These are phyloP conservation scores for Mycetomoellerius zeteki DNA, from an alignment of 1,140 invertebrate species.

Conservation along the genomic window DNA sequence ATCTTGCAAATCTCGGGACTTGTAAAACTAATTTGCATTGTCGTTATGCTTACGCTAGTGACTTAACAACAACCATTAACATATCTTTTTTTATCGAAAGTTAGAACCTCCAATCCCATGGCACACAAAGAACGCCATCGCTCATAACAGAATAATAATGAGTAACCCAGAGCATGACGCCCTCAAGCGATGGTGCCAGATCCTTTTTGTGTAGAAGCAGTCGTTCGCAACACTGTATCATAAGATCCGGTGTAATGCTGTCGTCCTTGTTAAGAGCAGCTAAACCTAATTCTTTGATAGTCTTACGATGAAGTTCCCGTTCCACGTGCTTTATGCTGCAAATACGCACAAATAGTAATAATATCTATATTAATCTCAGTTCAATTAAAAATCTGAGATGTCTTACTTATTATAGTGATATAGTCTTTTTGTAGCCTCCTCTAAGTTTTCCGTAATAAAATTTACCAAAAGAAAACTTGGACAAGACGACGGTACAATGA, in stretches of 20 bases:
- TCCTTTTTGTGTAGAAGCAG: constrained; percentile 88
- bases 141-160: constrained; percentile 97
- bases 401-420: constrained; percentile 92
- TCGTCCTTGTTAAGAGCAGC: constrained; percentile 94
- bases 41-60: not conserved
- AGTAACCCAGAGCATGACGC: constrained; percentile 92
- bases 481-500: constrained; percentile 96
- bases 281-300: constrained; percentile 90
- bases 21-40: constrained; percentile 37
- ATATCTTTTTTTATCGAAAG: constrained; percentile 21
- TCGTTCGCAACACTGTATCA: constrained; percentile 94
- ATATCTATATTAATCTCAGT: not conserved
- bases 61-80: constrained; percentile 8
- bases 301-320: constrained; percentile 90
- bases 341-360: constrained; percentile 66
- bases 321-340: constrained; percentile 93
- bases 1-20: not conserved
- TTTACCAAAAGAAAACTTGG: constrained; percentile 94
- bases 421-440: constrained; percentile 90
- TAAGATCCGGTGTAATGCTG: constrained; percentile 94
- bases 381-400: constrained; percentile 37
- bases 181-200: constrained; percentile 84
- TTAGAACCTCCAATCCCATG: constrained; percentile 95
- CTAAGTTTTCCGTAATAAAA: constrained; percentile 93
- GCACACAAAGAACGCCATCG: constrained; percentile 96